A percentile compares a stretch with the other conserved stretches of the same genome.
Evolutionary conservation across 2,888 invertebrate genomes (phyloP).

Genomic region (Cataglyphis albicans): DNA sequence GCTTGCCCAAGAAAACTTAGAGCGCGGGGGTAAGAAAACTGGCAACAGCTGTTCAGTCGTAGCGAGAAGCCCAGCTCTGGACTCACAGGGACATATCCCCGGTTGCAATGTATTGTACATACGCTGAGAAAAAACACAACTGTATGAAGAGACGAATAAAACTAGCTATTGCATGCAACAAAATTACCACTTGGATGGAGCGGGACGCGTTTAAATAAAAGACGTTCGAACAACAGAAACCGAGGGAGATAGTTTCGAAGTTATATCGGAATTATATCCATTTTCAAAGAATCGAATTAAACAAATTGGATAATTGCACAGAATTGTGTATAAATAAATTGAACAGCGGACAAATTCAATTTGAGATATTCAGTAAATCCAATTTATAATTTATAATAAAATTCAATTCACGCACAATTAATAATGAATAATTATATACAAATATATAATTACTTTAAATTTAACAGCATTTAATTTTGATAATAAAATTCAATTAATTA

Average conservation of each 20-base stretch:
- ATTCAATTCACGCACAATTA: conserved; percentile 4
- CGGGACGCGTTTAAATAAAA: not conserved
- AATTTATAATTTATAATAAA: not conserved
- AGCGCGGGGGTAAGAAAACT: conserved; percentile 54
- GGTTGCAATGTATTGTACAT: not conserved
- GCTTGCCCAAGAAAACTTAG: conserved; percentile 39
- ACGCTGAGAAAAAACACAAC: conserved; percentile 41
- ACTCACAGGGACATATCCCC: conserved; percentile 38
- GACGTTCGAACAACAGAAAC: not conserved
- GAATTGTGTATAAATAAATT: not conserved
- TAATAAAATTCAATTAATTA: conserved; percentile 27
- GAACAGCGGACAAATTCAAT: not conserved
- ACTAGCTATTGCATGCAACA: conserved; percentile 4
- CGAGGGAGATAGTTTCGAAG: not conserved
- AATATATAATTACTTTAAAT: not conserved
- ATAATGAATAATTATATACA: not conserved
- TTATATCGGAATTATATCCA: not conserved
- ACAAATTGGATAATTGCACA: conserved; percentile 26
- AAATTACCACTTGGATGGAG: conserved; percentile 18
- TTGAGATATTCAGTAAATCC: not conserved
- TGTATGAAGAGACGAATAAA: conserved; percentile 2
- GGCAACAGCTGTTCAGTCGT: conserved; percentile 57
- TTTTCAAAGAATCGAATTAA: not conserved
- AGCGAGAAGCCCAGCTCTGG: conserved; percentile 27
- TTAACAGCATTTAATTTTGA: not conserved